Percentiles rank a stretch among this genome's conserved stretches.
Evolutionary conservation across 1,140 invertebrate genomes (phyloP).

Genomic region (Caerostris darwini): DNA sequence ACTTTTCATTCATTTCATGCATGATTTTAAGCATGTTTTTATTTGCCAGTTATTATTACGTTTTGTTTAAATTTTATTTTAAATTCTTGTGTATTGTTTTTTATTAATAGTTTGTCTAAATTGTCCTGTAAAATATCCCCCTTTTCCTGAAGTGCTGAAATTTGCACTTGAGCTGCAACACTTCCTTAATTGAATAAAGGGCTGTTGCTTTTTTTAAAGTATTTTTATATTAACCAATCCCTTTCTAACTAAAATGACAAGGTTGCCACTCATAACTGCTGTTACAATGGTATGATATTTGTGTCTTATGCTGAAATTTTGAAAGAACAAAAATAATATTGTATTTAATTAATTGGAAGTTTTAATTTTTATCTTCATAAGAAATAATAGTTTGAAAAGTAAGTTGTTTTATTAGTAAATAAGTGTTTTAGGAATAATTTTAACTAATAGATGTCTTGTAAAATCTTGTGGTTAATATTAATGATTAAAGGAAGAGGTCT

Average conservation of each 20-base stretch:
- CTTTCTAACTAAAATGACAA: constrained; percentile 31
- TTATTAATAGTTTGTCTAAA: constrained; percentile 76
- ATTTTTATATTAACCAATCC: constrained; percentile 21
- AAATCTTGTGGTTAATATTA: too few species aligned
- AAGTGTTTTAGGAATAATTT: too few species aligned
- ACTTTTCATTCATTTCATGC: constrained; percentile 40
- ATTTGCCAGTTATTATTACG: constrained; percentile 35
- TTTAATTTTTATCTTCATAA: too few species aligned
- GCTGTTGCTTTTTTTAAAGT: constrained; percentile 64
- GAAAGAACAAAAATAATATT: too few species aligned
- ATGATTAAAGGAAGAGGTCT: too few species aligned
- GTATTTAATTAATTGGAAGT: too few species aligned
- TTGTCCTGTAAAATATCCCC: constrained; percentile 66
- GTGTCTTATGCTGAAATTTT: too few species aligned
- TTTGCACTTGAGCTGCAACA: constrained; percentile 63
- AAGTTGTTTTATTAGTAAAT: too few species aligned
- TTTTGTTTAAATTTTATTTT: constrained; percentile 47
- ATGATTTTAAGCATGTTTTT: constrained; percentile 49
- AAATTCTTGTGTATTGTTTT: constrained; percentile 49
- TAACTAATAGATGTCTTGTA: too few species aligned
- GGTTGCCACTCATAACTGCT: constrained; percentile 65
- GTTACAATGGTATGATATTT: too few species aligned
- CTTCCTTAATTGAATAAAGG: constrained; percentile 76
- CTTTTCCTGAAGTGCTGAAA: constrained; percentile 40
- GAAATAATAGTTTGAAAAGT: too few species aligned